Base-by-base conservation (phyloP, 37 sponge, comb jelly and placozoan species). In the Crambe crambe region DNA sequence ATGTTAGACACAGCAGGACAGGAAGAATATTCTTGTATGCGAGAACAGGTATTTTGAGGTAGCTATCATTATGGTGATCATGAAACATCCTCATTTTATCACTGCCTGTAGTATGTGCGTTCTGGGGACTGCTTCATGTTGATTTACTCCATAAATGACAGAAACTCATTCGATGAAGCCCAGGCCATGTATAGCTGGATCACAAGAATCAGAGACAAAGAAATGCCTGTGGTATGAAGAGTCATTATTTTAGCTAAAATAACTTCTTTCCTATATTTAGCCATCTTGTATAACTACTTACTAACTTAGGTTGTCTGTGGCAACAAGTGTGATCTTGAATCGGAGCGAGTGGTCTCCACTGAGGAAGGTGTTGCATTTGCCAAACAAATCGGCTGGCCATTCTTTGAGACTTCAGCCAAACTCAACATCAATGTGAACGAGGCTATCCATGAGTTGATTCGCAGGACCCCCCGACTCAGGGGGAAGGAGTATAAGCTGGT, bases 1-100 rank as follows among this genome's bases (percentile, higher is more conserved):
- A 99, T 99, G 29, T 78, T 99, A 63, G 99, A 99, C 66, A 96
- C 99, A 66, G 99, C 99, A 3, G 99, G 99, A 20, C 99, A 99
- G 70, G 99, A 99, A 76, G 99, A 99, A 74, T 99, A 94, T 75
- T 93, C 96, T 51, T 76, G 94, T 27, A 93, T 95, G 92, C 75
- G 99, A 59, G 99, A 98, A 37, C 81, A 75, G 82, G 94, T 86
- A 37, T 75, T 80, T 35, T 62, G 15, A 26, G 59, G 3, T 58
- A 18, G 59, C 59, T 18, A 26, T 30, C 66, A 65, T 47, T 47
- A n/a, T 8, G 37, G 23, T 21, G 47, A 42, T 71, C 40, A 61
- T 9, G n/a, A n/a, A n/a, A n/a, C n/a, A n/a, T n/a, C n/a, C n/a
- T n/a, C n/a, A n/a, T n/a, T n/a, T n/a, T n/a, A n/a, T n/a, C n/a